Base-by-base conservation (phyloP, 2,797 vertebrate genomes). In the Leontocebus nigricollis region DNA sequence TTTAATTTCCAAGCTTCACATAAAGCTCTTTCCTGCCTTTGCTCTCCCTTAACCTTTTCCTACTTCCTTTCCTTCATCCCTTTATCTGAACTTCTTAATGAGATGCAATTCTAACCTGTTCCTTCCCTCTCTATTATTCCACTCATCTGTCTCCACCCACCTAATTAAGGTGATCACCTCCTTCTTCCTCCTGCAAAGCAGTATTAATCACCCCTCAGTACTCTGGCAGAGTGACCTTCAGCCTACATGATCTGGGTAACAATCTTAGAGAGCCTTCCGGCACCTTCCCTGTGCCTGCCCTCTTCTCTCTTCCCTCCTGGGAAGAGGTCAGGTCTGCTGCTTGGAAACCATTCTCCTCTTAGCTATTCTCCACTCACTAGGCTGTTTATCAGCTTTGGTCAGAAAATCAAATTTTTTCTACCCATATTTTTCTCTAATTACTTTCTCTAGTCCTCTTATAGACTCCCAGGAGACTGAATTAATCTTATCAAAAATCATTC, bases 1-100 rank as follows among this genome's bases (percentile, higher is more conserved):
- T 97, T 97, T 97, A 97, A 97, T 98, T 97, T 97, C n/a, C 57
- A 83, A 90, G 86, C 73, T 94, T 91, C 93, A 85, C 48, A 77
- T 88, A 82, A 89, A 93, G 39, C 61, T 89, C 20, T 93, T 59
- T 81, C 33, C 88, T 95, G 10, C 70, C 36, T 83, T n/a, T 19
- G 26, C 76, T 91, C 61, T 87, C 77, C 36, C 26, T 52, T 80
- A 85, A n/a, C 17, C 81, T 93, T 96, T 46, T 76, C 88, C 48
- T 82, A 12, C 13, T 46, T 93, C 67, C 59, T 88, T 73, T 76
- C 46, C 50, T 64, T 88, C 52, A 7, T 39, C 0, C 0, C 15
- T 88, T 55, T 55, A 97, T 90, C 92, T 94, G 92, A 2, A n/a
- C 17, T 48, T 64, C 27, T 90, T 44, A 2, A 61, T 44, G 5